phyloP scores from a whole-genome alignment of 2,113 vertebrate species.

The Castor canadensis region DNA sequence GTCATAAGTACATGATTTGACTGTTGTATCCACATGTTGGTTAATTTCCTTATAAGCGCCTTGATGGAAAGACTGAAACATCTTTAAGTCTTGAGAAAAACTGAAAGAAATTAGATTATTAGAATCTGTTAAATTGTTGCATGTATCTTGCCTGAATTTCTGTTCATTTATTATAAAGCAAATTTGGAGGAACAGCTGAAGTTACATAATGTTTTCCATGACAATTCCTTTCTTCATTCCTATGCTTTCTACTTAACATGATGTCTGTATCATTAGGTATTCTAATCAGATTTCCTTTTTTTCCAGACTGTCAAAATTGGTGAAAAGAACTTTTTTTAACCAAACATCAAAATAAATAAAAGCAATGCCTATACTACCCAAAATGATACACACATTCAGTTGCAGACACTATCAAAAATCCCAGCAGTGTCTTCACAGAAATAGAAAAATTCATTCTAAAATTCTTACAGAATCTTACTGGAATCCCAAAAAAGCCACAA shows the following conservation, averaged over 20 bases:
- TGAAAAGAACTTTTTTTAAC: constrained; percentile 84
- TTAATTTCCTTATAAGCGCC: constrained; percentile 69
- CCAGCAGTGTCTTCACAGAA: too few species aligned
- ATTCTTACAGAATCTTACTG: too few species aligned
- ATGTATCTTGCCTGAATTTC: constrained; percentile 68
- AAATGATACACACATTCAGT: too few species aligned
- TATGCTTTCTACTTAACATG: constrained; percentile 73
- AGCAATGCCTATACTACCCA: too few species aligned
- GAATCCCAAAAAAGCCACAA: too few species aligned
- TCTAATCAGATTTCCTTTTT: constrained; percentile 77
- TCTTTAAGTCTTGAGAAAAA: constrained; percentile 68
- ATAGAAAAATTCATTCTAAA: too few species aligned
- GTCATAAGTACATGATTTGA: constrained; percentile 58
- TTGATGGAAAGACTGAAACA: constrained; percentile 71
- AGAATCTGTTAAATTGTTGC: constrained; percentile 74
- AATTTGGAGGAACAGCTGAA: constrained; percentile 80
- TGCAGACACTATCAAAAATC: too few species aligned
- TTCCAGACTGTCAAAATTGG: constrained; percentile 81
- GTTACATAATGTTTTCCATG: constrained; percentile 85
- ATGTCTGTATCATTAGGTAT: constrained; percentile 72
- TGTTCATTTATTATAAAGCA: constrained; percentile 81
- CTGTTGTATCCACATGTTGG: too few species aligned
- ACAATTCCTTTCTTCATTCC: constrained; percentile 79
- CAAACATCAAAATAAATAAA: too few species aligned
- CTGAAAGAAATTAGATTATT: constrained; percentile 61